These are phyloP conservation scores for Apistogramma diplotaenia DNA, from an alignment of 2,113 vertebrate species.

Conservation along the genomic window DNA sequence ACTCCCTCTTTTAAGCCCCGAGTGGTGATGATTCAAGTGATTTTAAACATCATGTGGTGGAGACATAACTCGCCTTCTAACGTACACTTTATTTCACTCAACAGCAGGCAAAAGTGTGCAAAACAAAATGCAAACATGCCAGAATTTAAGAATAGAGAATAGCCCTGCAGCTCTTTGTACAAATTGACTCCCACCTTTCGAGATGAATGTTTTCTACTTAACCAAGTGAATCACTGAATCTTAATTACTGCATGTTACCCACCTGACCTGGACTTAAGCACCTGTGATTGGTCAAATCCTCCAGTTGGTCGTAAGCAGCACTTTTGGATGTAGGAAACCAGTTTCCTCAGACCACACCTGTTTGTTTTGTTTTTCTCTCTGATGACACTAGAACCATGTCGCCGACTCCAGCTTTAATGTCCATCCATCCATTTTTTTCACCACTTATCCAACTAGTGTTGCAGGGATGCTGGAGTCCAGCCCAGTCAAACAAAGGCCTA, in stretches of 20 bases:
- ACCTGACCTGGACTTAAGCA: background rate
- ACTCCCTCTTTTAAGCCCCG: background rate
- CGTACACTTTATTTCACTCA: background rate
- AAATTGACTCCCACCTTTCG: background rate
- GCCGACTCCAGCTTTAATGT: background rate
- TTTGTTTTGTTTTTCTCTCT: background rate
- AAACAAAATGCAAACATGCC: background rate
- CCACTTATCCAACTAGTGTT: too few relatives aligned
- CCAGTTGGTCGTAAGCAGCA: background rate
- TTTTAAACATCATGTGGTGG: background rate
- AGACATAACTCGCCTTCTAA: background rate
- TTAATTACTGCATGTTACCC: background rate
- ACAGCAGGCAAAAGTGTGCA: background rate
- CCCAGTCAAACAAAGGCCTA: background rate
- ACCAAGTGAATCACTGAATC: background rate
- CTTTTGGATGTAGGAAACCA: background rate
- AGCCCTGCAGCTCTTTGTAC: background rate
- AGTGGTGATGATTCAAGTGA: background rate
- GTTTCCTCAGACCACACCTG: background rate
- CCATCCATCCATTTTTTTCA: too few relatives aligned
- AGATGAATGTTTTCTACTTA: background rate
- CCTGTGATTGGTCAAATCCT: background rate
- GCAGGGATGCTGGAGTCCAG: background rate
- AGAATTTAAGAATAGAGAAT: background rate
- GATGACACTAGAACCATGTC: background rate